These are phyloP conservation scores for Canis aureus DNA, from an alignment of 2,113 vertebrate species.

Conservation along the genomic window DNA sequence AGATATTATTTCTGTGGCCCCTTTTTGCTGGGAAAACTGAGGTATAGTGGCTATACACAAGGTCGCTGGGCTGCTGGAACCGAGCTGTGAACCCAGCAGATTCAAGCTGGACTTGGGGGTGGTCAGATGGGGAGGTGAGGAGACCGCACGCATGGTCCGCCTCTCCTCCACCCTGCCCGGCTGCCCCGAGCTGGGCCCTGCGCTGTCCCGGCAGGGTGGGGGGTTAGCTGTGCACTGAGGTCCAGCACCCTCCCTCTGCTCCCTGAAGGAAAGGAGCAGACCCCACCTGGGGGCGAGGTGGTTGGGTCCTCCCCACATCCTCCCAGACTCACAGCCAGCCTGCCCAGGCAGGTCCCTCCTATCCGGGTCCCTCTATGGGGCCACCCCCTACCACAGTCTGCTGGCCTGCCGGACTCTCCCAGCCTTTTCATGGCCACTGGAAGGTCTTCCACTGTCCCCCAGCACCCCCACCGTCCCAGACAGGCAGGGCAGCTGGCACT, in stretches of 20 bases:
- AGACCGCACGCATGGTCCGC: neutral
- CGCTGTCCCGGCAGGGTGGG: neutral
- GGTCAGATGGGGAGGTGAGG: neutral
- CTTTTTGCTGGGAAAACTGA: conserved; percentile 45
- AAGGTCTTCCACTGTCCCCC: neutral
- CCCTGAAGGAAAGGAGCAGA: neutral
- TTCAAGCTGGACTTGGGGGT: neutral
- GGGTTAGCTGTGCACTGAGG: neutral
- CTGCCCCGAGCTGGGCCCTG: neutral
- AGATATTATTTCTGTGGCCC: neutral
- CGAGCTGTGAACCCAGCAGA: neutral
- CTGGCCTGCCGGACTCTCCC: neutral
- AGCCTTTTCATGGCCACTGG: neutral
- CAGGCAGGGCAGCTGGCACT: neutral
- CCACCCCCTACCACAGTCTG: fast-evolving
- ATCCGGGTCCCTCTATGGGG: neutral
- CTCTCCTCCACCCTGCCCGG: neutral
- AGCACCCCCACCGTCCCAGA: neutral
- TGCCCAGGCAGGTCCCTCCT: neutral
- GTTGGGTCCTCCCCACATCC: neutral
- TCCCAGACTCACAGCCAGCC: neutral
- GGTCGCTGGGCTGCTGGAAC: neutral
- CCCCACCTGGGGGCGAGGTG: neutral
- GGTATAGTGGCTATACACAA: neutral
- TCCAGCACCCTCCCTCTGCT: neutral